These are phyloP conservation scores for Pseudobourletiella spinata DNA, from an alignment of 1,140 invertebrate species.

Conservation along the genomic window DNA sequence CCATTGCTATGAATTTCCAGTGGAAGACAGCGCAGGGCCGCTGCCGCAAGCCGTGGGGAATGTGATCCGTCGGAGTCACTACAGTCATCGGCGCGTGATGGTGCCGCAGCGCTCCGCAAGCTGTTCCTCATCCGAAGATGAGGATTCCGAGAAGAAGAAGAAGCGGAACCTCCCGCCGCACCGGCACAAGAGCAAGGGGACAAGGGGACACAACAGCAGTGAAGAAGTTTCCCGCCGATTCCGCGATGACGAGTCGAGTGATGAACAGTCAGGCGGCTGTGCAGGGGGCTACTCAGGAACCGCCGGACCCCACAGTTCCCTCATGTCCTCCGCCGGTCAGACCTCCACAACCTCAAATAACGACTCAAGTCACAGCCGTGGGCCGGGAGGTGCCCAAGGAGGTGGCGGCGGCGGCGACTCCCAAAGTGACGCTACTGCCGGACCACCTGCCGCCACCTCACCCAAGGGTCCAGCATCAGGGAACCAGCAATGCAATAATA, in stretches of 20 bases:
- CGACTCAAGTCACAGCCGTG: not conserved
- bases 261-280: constrained; percentile 21
- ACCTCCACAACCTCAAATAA: not conserved
- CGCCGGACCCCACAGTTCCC: not conserved
- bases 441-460: not conserved
- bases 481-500: constrained; percentile 3
- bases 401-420: not conserved
- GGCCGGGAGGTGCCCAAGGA: not conserved
- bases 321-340: not conserved
- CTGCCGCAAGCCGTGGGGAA: not conserved
- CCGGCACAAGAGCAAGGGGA: constrained; percentile 5
- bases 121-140: constrained; percentile 28
- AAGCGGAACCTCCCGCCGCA: constrained; percentile 10
- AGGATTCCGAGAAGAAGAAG: constrained; percentile 33
- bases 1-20: too few relatives aligned
- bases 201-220: constrained; percentile 2
- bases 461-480: too few relatives aligned
- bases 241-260: constrained; percentile 22
- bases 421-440: not conserved
- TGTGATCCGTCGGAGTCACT: constrained; percentile 5
- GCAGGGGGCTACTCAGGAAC: not conserved
- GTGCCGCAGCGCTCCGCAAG: constrained; percentile 26
- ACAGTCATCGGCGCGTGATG: constrained; percentile 17
- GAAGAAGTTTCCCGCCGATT: not conserved
- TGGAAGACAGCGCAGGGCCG: constrained; percentile 14